Base-by-base conservation (phyloP, 2,888 invertebrate species). In the Temnothorax ravouxi region DNA sequence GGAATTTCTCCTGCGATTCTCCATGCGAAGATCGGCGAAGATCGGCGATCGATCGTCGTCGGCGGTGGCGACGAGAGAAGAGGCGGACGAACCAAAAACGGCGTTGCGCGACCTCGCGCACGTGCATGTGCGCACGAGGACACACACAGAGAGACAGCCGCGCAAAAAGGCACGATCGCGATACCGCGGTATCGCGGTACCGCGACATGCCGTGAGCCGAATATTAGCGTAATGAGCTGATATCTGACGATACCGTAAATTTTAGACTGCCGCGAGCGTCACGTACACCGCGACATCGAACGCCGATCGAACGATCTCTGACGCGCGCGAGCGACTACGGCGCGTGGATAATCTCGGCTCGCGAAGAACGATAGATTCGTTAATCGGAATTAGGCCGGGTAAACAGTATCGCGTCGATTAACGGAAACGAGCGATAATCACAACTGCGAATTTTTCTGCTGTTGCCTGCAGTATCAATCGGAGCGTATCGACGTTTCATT, bases 211-310 rank as follows among this genome's bases (percentile, higher is more conserved):
- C 93, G 77, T 54, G 93, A 93, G 93, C 79, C 92, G 93, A 94
- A 94, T 94, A 94, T 94, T 94, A 94, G 94, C 94, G 94, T 94
- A 94, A 94, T 94, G 94, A 94, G 93, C 93, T 93, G 94, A 94
- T 94, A 94, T 34, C 92, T 86, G 86, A 86, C 69, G 79, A 79
- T 93, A 94, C 92, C 92, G 88, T 88, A 93, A 93, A 93, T 93
- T 93, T 94, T 92, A 92, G 91, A 89, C 90, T 84, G 88, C 85
- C 87, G 54, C 54, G 86, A 90, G 84, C 88, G 92, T 92, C 92
- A 92, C 92, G 91, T 92, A 87, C 89, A 84, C 84, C 41, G 56
- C 25, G 56, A 56, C 25, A 69, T 54, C 75, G 76, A 52, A n/a
- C 54, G 29, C 84, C 88, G 90, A 90, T 84, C 88, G 86, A 85